Conservation (phyloP, 2,888 invertebrate genomes). For the Abrostola triplasia region DNA sequence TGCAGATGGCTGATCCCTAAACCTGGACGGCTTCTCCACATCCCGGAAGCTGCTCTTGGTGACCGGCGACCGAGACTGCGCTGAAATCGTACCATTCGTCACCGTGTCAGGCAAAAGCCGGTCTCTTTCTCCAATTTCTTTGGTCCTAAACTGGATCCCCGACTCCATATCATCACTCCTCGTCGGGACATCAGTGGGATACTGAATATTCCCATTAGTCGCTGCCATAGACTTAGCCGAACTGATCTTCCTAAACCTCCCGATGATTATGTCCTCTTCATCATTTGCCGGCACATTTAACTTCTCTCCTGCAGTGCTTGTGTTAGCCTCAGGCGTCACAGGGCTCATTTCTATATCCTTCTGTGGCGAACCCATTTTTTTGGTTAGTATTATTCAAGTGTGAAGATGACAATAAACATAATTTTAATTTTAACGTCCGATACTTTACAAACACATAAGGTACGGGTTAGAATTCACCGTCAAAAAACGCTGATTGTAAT, state of each 20-base stretch:
- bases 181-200: constrained; percentile 73
- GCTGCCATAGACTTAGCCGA: constrained; percentile 87
- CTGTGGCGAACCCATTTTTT: constrained; percentile 74
- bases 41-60: constrained; percentile 90
- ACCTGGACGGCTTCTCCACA: constrained; percentile 89
- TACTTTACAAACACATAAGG: constrained; percentile 7
- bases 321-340: constrained; percentile 67
- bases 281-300: constrained; percentile 70
- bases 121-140: constrained; percentile 72
- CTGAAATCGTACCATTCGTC: constrained; percentile 59
- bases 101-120: constrained; percentile 67
- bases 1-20: constrained; percentile 89
- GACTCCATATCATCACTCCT: constrained; percentile 76
- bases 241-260: constrained; percentile 85
- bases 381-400: constrained; percentile 9
- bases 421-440: constrained; percentile 17
- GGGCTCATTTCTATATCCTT: constrained; percentile 84
- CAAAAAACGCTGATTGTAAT: constrained; percentile 4
- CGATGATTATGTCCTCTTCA: constrained; percentile 85
- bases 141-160: constrained; percentile 77
- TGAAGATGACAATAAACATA: constrained; percentile 38
- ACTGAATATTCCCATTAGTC: constrained; percentile 84
- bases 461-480: constrained; percentile 2
- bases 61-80: constrained; percentile 66
- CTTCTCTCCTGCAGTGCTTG: constrained; percentile 62